A percentile compares a stretch with the other conserved stretches of the same genome.
Evolutionary conservation across 2,113 vertebrate genomes (phyloP).

Genomic region (Sylvilagus bachmani): DNA sequence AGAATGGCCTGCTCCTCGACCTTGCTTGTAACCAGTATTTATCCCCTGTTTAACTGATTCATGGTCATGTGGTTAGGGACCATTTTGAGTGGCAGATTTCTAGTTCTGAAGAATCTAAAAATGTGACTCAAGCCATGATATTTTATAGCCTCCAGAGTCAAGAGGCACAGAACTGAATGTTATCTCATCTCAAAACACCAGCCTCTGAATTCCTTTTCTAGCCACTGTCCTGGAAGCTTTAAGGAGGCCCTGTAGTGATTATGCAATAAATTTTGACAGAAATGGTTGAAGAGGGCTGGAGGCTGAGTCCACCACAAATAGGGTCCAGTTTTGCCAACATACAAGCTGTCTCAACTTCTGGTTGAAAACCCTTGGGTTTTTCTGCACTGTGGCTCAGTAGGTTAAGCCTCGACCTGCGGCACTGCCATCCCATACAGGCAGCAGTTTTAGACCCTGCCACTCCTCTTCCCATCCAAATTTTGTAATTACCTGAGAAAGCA

Average conservation of each 20-base stretch:
- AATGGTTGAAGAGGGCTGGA: accelerated
- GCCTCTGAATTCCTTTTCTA: not conserved
- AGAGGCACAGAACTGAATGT: too few species aligned
- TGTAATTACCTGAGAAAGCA: too few species aligned
- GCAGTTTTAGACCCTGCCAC: too few species aligned
- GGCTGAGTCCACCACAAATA: not conserved
- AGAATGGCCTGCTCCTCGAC: not conserved
- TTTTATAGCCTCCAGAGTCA: not conserved
- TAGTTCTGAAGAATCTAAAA: not conserved
- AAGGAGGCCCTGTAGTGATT: accelerated
- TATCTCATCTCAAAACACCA: too few species aligned
- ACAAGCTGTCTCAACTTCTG: not conserved
- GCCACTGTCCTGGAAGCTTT: not conserved
- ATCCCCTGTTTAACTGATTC: not conserved
- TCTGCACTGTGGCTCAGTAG: not conserved
- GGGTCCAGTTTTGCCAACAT: accelerated
- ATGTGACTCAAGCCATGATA: not conserved
- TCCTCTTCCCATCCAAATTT: too few species aligned
- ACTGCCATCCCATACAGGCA: too few species aligned
- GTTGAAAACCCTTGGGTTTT: not conserved
- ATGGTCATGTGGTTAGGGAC: not conserved
- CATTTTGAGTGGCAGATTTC: not conserved
- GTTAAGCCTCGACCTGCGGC: too few species aligned
- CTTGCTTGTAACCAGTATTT: not conserved
- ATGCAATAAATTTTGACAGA: not conserved